These are phyloP conservation scores for Rhagoletis zephyria DNA, from an alignment of 1,140 invertebrate genomes.

Conservation along the genomic window DNA sequence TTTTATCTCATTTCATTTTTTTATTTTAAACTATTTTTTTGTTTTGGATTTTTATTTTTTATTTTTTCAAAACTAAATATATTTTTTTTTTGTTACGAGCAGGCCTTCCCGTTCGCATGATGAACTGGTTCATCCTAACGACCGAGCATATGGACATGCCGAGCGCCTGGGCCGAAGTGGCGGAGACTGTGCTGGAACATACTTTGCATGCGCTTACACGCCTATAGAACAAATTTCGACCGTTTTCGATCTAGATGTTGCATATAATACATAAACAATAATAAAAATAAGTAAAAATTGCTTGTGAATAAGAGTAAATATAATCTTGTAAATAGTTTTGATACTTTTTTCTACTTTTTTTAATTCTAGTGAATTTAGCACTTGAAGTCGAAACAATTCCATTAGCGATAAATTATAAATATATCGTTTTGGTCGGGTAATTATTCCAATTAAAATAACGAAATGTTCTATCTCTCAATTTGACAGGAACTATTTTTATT, in stretches of 20 bases:
- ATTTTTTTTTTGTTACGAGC: background rate
- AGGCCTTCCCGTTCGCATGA: constrained; percentile 45
- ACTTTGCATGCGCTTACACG: background rate
- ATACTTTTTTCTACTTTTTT: too few species aligned
- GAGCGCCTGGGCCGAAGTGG: background rate
- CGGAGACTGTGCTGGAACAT: background rate
- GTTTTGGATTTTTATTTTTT: background rate
- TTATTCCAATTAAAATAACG: too few species aligned
- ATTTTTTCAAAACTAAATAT: background rate
- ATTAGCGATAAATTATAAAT: too few species aligned
- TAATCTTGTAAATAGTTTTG: too few species aligned
- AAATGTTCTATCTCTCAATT: too few species aligned
- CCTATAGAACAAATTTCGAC: constrained; percentile 33
- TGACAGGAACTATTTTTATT: too few species aligned
- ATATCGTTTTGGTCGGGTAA: too few species aligned
- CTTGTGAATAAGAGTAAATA: too few species aligned
- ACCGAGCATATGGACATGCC: constrained; percentile 18
- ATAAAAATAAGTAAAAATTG: too few species aligned
- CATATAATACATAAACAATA: too few species aligned
- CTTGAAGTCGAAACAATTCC: too few species aligned
- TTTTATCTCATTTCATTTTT: background rate
- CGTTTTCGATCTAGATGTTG: background rate
- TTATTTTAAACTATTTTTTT: background rate
- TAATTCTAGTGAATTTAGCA: too few species aligned
- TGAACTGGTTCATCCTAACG: background rate